phyloP scores from a whole-genome alignment of 92 coral and sea anemone species.

The Blastomussa wellsi region DNA sequence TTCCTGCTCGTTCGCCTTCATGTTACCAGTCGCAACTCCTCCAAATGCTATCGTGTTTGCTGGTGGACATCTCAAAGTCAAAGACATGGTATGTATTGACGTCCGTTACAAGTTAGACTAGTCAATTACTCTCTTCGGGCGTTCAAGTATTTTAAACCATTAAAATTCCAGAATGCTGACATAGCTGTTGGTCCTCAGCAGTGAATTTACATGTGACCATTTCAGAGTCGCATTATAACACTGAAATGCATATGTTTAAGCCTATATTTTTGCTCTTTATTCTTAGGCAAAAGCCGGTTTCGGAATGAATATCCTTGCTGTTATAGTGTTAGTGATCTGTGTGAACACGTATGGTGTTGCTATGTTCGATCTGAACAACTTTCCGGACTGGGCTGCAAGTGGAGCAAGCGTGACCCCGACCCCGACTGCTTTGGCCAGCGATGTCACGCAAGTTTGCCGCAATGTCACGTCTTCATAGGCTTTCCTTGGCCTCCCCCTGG shows the following conservation, averaged over 20 bases:
- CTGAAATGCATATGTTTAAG: no score
- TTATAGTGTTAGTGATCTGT: conserved; percentile 71
- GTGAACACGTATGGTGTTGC: conserved; percentile 70
- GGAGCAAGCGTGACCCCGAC: conserved; percentile 11
- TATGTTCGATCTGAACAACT: conserved; percentile 68
- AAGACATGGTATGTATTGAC: conserved; percentile 73
- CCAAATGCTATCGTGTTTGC: conserved; percentile 96
- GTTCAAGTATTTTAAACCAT: no score
- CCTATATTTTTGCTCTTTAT: neutral
- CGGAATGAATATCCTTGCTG: conserved; percentile 80
- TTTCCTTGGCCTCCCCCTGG: no score
- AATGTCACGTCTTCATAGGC: conserved; percentile 42
- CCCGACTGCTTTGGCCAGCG: neutral
- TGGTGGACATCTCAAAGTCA: conserved; percentile 87
- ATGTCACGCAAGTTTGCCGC: conserved; percentile 44
- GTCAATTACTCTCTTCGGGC: no score
- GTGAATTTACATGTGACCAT: neutral
- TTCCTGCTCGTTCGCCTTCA: conserved; percentile 90
- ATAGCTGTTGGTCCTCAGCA: no score
- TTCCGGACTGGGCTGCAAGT: conserved; percentile 79
- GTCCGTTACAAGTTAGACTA: neutral
- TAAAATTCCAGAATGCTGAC: no score
- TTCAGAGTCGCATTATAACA: no score
- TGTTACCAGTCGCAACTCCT: conserved; percentile 97
- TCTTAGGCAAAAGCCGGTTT: conserved; percentile 85